These are phyloP conservation scores for Hemibagrus wyckioides DNA, from an alignment of 2,113 vertebrate genomes.

Conservation along the genomic window DNA sequence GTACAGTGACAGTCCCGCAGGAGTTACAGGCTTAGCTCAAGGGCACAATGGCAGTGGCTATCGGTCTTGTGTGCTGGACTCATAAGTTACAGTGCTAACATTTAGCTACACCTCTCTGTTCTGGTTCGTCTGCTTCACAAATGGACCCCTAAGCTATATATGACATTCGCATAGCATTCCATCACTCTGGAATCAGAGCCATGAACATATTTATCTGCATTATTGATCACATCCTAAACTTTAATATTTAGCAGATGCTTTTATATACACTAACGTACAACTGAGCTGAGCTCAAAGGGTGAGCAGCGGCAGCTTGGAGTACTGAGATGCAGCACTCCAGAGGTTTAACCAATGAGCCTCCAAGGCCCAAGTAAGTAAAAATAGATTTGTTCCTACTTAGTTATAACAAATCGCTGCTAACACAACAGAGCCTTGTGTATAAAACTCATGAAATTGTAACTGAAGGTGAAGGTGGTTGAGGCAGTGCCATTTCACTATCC, in stretches of 20 bases:
- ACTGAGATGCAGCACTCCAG: neutral
- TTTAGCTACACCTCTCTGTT: neutral
- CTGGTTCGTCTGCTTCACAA: neutral
- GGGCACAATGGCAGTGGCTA: slow-evolving; percentile 3
- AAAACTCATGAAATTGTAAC: neutral
- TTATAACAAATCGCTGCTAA: neutral
- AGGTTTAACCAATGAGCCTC: neutral
- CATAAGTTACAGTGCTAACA: neutral
- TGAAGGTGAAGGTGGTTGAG: neutral
- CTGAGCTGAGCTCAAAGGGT: too few species aligned
- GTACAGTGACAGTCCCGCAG: neutral
- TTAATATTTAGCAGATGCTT: too few species aligned
- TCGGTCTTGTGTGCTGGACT: neutral
- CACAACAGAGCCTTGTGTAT: neutral
- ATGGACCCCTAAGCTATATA: neutral
- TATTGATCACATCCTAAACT: neutral
- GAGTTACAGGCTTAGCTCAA: neutral
- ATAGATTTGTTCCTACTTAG: neutral
- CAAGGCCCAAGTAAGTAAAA: neutral
- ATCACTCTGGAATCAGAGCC: neutral
- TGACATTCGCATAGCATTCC: neutral
- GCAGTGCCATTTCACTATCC: neutral
- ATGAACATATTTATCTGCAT: neutral
- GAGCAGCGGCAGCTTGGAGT: too few species aligned
- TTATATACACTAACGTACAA: too few species aligned